Conservation (phyloP, 2,113 vertebrate genomes). For the Mystacornis crossleyi region DNA sequence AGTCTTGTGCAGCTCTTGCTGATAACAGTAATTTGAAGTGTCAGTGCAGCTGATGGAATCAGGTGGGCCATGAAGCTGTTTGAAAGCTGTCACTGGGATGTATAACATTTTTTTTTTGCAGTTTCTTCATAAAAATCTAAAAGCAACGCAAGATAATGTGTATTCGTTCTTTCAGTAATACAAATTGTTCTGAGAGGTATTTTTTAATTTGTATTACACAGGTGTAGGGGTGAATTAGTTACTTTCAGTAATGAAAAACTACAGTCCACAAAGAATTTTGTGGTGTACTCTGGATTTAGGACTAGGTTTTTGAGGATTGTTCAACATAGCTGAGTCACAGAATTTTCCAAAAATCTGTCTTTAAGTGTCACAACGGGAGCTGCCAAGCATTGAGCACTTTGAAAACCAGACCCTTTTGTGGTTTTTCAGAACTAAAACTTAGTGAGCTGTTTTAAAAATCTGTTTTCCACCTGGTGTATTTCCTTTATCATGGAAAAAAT, state of each 20-base stretch:
- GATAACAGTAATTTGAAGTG: constrained; percentile 40
- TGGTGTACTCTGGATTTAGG: background rate
- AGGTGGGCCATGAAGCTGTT: constrained; percentile 43
- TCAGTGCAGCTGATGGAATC: constrained; percentile 41
- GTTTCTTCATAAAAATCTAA: background rate
- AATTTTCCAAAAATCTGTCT: background rate
- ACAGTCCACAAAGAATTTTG: background rate
- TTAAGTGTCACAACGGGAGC: background rate
- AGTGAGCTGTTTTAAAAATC: background rate
- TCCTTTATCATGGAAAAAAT: background rate
- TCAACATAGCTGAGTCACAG: background rate
- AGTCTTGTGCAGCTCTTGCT: background rate
- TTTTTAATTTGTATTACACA: background rate
- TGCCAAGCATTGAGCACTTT: background rate
- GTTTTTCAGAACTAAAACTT: background rate
- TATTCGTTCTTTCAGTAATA: background rate
- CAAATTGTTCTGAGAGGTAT: background rate
- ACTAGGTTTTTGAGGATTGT: background rate
- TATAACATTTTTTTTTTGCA: background rate
- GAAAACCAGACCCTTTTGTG: background rate
- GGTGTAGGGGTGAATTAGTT: background rate
- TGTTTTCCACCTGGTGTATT: background rate
- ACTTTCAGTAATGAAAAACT: background rate
- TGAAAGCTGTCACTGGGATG: constrained; percentile 25
- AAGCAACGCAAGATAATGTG: background rate